Percentiles rank a stretch among this genome's conserved stretches.
Evolutionary conservation across 2,888 invertebrate species (phyloP).

Genomic region (Melitaea athalia): DNA sequence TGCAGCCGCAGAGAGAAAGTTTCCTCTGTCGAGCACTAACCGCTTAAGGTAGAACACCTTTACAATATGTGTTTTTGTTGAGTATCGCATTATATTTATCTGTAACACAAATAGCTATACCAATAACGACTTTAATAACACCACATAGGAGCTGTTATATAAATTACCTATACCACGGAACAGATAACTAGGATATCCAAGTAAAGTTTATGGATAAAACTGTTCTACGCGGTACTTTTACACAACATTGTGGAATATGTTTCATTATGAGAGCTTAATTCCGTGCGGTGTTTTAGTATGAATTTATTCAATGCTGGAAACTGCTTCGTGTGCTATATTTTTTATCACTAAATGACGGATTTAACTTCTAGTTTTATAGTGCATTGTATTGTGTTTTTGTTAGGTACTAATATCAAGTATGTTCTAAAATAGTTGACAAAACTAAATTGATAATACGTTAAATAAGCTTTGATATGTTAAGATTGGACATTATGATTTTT

Average conservation of each 20-base stretch:
- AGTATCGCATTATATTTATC: conserved; percentile 29
- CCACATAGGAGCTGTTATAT: background rate
- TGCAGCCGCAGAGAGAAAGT: conserved; percentile 53
- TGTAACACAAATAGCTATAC: conserved; percentile 13
- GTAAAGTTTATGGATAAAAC: conserved; percentile 32
- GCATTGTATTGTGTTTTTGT: background rate
- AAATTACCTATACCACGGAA: background rate
- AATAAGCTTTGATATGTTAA: too few relatives aligned
- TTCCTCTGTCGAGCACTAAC: conserved; percentile 51
- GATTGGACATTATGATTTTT: too few relatives aligned
- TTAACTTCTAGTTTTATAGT: background rate
- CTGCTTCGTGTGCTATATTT: background rate
- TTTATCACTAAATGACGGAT: conserved; percentile 1
- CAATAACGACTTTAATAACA: background rate
- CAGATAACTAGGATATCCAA: conserved; percentile 33
- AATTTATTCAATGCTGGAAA: conserved; percentile 1
- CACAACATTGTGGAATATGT: conserved; percentile 18
- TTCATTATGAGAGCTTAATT: conserved; percentile 25
- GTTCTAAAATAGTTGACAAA: too few relatives aligned
- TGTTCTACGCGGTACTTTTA: conserved; percentile 1
- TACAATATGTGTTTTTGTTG: conserved; percentile 33
- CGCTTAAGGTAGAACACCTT: conserved; percentile 46
- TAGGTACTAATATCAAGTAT: too few relatives aligned
- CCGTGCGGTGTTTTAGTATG: conserved; percentile 10
- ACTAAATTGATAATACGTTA: too few relatives aligned